Evolutionary conservation across 2,113 vertebrate genomes (phyloP), one percentile per base, ranked within the genome.

Genomic region (Colistium nudipinnis): DNA sequence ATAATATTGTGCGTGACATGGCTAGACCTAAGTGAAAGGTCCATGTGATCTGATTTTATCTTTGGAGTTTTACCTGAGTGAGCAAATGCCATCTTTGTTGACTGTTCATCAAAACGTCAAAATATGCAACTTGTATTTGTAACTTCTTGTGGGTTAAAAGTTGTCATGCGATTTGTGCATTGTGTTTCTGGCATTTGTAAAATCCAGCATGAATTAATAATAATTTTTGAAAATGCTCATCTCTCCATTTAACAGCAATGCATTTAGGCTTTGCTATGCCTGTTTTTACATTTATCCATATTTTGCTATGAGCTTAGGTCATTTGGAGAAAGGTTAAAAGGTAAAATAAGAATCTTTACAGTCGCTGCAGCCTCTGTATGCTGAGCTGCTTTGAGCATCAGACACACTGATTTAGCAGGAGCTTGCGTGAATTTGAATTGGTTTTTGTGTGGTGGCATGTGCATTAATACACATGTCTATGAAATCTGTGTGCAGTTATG

Each of bases 121-220:
- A 73, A 78, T 80, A 73, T 82, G 73, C 79, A 81, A 69, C 70
- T 56, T 60, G 48, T 73, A 78, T 47, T 69, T 36, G 36, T 70
- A 38, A n/a, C n/a, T n/a, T n/a, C n/a, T 13, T 31, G 39, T 74
- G 67, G 30, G 70, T 71, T 35, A 47, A 80, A 48, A 36, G 20
- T 56, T 56, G 30, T 70, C 41, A 56, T 55, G 30, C 30, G 61
- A 38, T 60, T 48, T 51, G 52, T 76, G 53, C 17, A 17, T 44
- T 43, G 25, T 69, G 41, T 70, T 74, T 59, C 73, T 54, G 54
- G 44, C 52, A 56, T 61, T 62, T 31, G 19, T 53, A 3, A 16
- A n/a, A 19, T 24, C 41, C 44, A 54, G 30, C 49, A 20, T 60
- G 20, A 60, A 72, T 79, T 68, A 67, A 49, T 55, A 55, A 43